Percentiles rank a stretch among this genome's conserved stretches.
phyloP scores from a whole-genome alignment of 1,140 invertebrate species.

The Chymomyza costata region DNA sequence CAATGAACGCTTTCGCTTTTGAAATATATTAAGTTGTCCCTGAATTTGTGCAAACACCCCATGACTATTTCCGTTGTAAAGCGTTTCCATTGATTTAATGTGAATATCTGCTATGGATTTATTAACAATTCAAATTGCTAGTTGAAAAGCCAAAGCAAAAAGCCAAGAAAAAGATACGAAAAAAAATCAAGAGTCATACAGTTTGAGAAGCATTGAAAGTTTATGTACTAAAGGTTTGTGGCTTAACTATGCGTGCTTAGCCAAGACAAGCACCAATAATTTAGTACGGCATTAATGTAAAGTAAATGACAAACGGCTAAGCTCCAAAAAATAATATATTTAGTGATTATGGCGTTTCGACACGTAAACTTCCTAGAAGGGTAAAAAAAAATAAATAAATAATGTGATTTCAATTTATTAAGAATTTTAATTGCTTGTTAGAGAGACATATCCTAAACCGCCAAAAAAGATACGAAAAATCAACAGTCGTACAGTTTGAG shows the following conservation, averaged over 20 bases:
- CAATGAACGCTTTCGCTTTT: constrained; percentile 8
- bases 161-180: background rate
- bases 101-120: constrained; percentile 38
- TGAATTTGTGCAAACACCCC: constrained; percentile 65
- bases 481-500: too few species aligned
- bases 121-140: constrained; percentile 63
- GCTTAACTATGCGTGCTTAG: background rate
- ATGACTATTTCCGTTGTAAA: constrained; percentile 38
- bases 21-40: constrained; percentile 36
- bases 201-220: background rate
- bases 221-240: constrained; percentile 1
- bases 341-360: too few species aligned
- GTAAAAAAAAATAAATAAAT: too few species aligned
- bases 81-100: constrained; percentile 47
- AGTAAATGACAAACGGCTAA: too few species aligned
- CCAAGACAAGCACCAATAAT: background rate
- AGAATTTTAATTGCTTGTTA: too few species aligned
- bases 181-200: constrained; percentile 5
- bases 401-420: too few species aligned
- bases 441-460: too few species aligned
- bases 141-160: constrained; percentile 24
- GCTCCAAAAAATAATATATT: too few species aligned
- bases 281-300: too few species aligned
- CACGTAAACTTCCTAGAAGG: too few species aligned
- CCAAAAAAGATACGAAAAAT: too few species aligned